phyloP scores from a whole-genome alignment of 2,113 vertebrate genomes.

The Fregetta grallaria region DNA sequence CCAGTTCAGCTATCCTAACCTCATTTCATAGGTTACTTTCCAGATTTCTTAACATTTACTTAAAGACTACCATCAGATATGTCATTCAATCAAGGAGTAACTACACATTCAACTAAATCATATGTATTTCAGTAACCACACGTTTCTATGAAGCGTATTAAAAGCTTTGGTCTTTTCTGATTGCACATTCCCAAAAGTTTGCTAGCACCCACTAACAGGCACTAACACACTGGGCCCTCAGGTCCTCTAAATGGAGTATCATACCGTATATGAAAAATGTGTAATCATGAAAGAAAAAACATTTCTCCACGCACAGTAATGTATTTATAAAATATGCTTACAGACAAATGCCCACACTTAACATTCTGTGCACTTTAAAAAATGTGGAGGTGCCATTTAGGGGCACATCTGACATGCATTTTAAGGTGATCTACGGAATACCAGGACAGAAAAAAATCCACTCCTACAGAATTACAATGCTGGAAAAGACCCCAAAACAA shows the following conservation, averaged over 20 bases:
- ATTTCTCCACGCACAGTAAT: neutral
- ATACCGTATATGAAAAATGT: neutral
- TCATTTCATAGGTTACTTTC: neutral
- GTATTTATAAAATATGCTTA: neutral
- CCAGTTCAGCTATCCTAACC: neutral
- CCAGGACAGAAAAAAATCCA: neutral
- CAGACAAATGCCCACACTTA: neutral
- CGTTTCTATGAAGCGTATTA: neutral
- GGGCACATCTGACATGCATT: neutral
- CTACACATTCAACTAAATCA: neutral
- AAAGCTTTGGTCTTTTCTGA: neutral
- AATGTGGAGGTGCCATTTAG: neutral
- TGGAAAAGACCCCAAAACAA: neutral
- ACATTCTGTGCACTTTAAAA: neutral
- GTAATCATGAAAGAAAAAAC: neutral
- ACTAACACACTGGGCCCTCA: neutral
- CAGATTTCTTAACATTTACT: neutral
- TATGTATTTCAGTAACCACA: neutral
- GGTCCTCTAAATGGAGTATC: neutral
- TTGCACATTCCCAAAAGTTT: neutral
- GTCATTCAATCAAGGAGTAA: neutral
- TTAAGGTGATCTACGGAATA: neutral
- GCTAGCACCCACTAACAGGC: neutral
- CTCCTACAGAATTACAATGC: neutral
- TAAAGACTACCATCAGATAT: neutral